Evolutionary conservation across 2,797 vertebrate genomes (phyloP).

Genomic region (Sebastes trivittatus): DNA sequence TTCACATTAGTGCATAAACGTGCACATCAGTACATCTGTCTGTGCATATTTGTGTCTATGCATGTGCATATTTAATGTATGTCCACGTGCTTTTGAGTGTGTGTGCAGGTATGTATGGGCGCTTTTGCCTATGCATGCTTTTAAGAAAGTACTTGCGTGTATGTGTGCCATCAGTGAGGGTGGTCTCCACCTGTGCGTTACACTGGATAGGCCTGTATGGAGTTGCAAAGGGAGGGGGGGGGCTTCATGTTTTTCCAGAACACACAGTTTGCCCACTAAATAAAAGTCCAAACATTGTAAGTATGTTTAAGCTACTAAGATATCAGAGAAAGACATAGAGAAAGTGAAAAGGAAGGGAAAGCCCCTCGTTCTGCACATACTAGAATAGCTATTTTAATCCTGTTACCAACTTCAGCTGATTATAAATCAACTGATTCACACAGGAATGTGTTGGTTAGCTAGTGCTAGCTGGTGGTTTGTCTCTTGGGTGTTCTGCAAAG

Average conservation of each 20-base stretch:
- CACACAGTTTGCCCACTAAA: slow-evolving; percentile 4
- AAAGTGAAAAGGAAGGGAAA: slow-evolving; percentile 21
- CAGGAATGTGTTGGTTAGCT: slow-evolving; percentile 43
- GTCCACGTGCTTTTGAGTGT: slow-evolving; percentile 16
- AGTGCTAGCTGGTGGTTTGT: slow-evolving; percentile 29
- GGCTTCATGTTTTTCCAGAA: slow-evolving; percentile 7
- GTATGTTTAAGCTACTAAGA: slow-evolving; percentile 2
- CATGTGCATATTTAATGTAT: neutral
- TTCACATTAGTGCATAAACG: neutral
- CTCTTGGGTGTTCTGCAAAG: slow-evolving; percentile 23
- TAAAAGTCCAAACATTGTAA: slow-evolving; percentile 17
- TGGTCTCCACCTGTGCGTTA: slow-evolving; percentile 69
- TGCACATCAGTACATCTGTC: neutral
- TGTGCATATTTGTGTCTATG: neutral
- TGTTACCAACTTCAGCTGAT: slow-evolving; percentile 49
- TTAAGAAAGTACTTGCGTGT: neutral
- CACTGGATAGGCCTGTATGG: slow-evolving; percentile 18
- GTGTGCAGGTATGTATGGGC: neutral
- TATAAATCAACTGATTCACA: slow-evolving; percentile 53
- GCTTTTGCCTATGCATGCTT: neutral
- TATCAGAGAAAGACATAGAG: neutral
- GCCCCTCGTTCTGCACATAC: slow-evolving; percentile 3
- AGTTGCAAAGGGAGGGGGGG: neutral
- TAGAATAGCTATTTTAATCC: slow-evolving; percentile 32
- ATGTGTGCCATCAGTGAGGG: slow-evolving; percentile 41